Percentiles rank a stretch among this genome's conserved stretches.
These are phyloP conservation scores for Athetis lepigone DNA, from an alignment of 2,888 invertebrate species.

Conservation along the genomic window DNA sequence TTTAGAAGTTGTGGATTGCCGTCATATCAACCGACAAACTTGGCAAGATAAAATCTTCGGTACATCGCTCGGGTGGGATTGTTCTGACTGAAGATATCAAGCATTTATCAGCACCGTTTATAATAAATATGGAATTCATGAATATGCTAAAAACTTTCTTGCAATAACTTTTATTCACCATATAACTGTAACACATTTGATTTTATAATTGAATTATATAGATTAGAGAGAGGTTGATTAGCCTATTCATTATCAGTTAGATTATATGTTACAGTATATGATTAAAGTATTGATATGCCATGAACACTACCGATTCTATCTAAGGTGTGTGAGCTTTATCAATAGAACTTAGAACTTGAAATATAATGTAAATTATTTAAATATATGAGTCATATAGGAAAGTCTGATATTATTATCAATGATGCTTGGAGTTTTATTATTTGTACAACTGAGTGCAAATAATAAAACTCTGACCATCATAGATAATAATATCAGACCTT, in stretches of 20 bases:
- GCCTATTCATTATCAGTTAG: slow-evolving; percentile 41
- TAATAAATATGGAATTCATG: slow-evolving; percentile 44
- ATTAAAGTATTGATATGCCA: slow-evolving; percentile 35
- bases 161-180: slow-evolving; percentile 17
- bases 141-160: slow-evolving; percentile 15
- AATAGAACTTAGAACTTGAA: neutral
- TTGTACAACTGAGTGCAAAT: no score
- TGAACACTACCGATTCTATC: slow-evolving; percentile 9
- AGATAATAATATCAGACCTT: no score
- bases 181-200: slow-evolving; percentile 4
- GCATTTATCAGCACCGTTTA: slow-evolving; percentile 72
- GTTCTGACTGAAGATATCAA: slow-evolving; percentile 70
- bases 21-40: slow-evolving; percentile 81
- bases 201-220: slow-evolving; percentile 55
- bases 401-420: slow-evolving; percentile 22
- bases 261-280: slow-evolving; percentile 37
- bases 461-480: no score
- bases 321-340: neutral
- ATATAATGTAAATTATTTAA: neutral
- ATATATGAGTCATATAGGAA: slow-evolving; percentile 7
- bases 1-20: slow-evolving; percentile 68
- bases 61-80: slow-evolving; percentile 73
- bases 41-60: slow-evolving; percentile 78
- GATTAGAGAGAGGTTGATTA: slow-evolving; percentile 53
- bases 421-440: slow-evolving; percentile 4